Percentiles rank a stretch among this genome's conserved stretches.
Evolutionary conservation across 2,888 invertebrate genomes (phyloP).

Genomic region (Limnephilus lunatus): DNA sequence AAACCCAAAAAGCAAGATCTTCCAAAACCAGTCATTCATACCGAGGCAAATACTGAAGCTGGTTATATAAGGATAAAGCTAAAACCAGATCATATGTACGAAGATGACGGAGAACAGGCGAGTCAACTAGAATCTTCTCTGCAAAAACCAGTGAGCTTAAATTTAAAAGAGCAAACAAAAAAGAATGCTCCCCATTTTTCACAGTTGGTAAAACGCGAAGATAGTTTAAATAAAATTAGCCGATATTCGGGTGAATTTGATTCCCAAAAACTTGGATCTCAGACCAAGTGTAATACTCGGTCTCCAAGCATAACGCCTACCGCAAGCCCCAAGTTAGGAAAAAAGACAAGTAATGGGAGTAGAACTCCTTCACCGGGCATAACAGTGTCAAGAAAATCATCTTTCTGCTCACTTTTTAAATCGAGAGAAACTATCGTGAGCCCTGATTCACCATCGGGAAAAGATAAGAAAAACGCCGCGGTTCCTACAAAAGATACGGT

Average conservation of each 20-base stretch:
- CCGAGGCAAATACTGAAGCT: slow-evolving; percentile 70
- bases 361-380: slow-evolving; percentile 84
- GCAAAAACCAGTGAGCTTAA: slow-evolving; percentile 68
- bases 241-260: slow-evolving; percentile 64
- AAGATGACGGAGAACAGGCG: slow-evolving; percentile 73
- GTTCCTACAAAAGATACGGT: slow-evolving; percentile 67
- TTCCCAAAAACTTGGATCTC: slow-evolving; percentile 64
- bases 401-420: slow-evolving; percentile 88
- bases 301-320: slow-evolving; percentile 68
- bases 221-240: slow-evolving; percentile 66
- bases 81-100: slow-evolving; percentile 86
- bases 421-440: slow-evolving; percentile 82
- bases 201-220: slow-evolving; percentile 69
- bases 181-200: slow-evolving; percentile 72
- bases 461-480: slow-evolving; percentile 66
- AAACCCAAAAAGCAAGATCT: slow-evolving; percentile 70
- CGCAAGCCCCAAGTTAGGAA: slow-evolving; percentile 75
- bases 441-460: slow-evolving; percentile 79
- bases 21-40: slow-evolving; percentile 68
- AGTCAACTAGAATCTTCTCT: slow-evolving; percentile 70
- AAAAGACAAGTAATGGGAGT: slow-evolving; percentile 68
- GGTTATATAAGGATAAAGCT: slow-evolving; percentile 83
- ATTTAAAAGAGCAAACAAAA: slow-evolving; percentile 69
- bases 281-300: slow-evolving; percentile 60
- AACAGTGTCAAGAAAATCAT: slow-evolving; percentile 85